A percentile compares a stretch with the other conserved stretches of the same genome.
These are phyloP conservation scores for Mizuhopecten yessoensis DNA, from an alignment of 1,140 invertebrate species.

Conservation along the genomic window DNA sequence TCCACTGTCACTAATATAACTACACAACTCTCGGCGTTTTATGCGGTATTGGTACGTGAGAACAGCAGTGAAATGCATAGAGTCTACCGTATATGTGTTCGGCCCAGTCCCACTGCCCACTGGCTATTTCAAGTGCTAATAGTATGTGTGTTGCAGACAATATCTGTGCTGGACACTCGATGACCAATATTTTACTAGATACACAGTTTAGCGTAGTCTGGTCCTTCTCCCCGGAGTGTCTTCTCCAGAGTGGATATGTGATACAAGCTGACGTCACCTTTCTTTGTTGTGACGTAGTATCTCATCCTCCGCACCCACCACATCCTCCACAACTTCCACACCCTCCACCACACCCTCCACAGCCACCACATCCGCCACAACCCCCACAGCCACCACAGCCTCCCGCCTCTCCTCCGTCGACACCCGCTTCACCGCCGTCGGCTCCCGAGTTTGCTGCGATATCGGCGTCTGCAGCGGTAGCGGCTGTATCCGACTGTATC, in stretches of 20 bases:
- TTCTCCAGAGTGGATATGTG: neutral
- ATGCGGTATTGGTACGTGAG: neutral
- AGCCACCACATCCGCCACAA: neutral
- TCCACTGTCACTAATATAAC: neutral
- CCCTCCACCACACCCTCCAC: neutral
- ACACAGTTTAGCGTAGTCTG: too few species aligned
- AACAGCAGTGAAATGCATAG: neutral
- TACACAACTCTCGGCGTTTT: neutral
- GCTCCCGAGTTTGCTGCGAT: neutral
- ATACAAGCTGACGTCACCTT: neutral
- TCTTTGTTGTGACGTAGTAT: neutral
- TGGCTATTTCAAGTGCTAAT: neutral
- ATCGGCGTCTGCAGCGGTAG: neutral
- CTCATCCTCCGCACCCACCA: neutral
- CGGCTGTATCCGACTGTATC: neutral
- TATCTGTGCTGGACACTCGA: neutral
- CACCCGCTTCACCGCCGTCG: neutral
- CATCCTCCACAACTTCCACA: constrained; percentile 19
- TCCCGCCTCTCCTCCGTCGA: neutral
- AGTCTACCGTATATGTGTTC: neutral
- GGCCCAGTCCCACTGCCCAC: neutral
- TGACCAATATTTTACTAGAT: neutral
- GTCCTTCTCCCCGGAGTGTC: too few species aligned
- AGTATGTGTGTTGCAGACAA: neutral
- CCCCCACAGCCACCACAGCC: neutral